Conservation (phyloP, 2,113 vertebrate species). For the Anguilla rostrata region DNA sequence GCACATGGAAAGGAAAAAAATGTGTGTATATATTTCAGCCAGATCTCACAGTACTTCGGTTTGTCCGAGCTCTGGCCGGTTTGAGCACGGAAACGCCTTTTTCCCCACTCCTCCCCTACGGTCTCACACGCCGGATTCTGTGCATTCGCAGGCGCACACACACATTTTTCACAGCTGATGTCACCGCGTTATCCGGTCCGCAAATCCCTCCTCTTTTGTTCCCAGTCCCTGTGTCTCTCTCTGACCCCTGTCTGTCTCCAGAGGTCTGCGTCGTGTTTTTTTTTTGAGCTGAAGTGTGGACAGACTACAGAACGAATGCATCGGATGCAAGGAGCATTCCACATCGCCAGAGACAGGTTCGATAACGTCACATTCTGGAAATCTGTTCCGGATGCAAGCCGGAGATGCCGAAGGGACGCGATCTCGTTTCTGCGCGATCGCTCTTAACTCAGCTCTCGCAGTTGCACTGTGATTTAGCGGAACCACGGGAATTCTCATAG, state of each 20-base stretch:
- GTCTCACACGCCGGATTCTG: slow-evolving; percentile 33
- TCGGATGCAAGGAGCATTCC: neutral
- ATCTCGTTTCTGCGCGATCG: neutral
- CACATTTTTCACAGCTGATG: slow-evolving; percentile 74
- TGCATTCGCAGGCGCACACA: slow-evolving; percentile 46
- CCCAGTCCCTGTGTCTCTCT: slow-evolving; percentile 24
- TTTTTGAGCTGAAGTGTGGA: neutral
- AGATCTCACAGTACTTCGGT: slow-evolving; percentile 18
- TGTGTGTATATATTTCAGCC: neutral
- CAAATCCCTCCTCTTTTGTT: slow-evolving; percentile 63
- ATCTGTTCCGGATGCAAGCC: neutral
- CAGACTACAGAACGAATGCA: neutral
- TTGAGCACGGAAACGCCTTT: slow-evolving; percentile 68
- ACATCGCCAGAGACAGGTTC: neutral
- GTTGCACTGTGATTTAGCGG: neutral
- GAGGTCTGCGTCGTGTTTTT: neutral
- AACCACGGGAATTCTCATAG: neutral
- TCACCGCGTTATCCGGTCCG: slow-evolving; percentile 67
- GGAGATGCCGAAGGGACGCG: neutral
- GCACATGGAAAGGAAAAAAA: neutral
- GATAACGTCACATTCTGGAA: neutral
- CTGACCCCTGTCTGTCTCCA: slow-evolving; percentile 7
- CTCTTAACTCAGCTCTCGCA: neutral
- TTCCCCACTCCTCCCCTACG: slow-evolving; percentile 16
- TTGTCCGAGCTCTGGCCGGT: slow-evolving; percentile 48